phyloP scores from a whole-genome alignment of 2,888 invertebrate species.

The Drosophila setosimentum region DNA sequence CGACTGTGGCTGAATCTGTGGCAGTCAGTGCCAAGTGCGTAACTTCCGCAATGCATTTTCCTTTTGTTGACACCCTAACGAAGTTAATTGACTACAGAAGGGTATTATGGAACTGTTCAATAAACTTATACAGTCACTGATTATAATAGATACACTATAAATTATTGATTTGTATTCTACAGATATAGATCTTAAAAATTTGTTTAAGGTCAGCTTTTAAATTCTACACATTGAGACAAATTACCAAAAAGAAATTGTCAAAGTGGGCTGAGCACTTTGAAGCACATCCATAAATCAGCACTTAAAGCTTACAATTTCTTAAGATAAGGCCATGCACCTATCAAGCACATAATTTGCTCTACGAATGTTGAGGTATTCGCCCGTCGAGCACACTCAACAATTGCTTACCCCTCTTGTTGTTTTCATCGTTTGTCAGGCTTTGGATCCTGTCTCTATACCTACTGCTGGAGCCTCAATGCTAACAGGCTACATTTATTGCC shows the following conservation, averaged over 20 bases:
- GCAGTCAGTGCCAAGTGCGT: conserved; percentile 70
- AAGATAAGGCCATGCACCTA: neutral
- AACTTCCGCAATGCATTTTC: conserved; percentile 39
- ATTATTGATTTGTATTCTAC: neutral
- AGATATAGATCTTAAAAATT: neutral
- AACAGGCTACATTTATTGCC: conserved; percentile 75
- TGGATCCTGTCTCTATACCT: conserved; percentile 33
- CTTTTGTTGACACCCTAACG: conserved; percentile 18
- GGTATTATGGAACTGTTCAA: neutral
- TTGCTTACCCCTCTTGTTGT: neutral
- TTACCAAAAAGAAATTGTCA: too few relatives aligned
- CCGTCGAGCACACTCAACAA: neutral
- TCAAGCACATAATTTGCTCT: neutral
- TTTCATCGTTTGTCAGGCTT: conserved; percentile 22
- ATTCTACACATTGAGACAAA: neutral
- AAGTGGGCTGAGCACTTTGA: too few relatives aligned
- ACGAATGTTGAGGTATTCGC: neutral
- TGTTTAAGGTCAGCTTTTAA: too few relatives aligned
- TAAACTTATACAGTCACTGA: neutral
- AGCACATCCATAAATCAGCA: neutral
- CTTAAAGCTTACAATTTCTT: neutral
- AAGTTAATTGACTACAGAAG: neutral
- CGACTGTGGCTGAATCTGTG: conserved; percentile 5
- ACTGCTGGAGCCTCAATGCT: conserved; percentile 35
- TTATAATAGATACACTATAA: neutral